Percentiles rank a stretch among this genome's conserved stretches.
phyloP scores from a whole-genome alignment of 2,888 invertebrate species.

The Cephus sareptanus region DNA sequence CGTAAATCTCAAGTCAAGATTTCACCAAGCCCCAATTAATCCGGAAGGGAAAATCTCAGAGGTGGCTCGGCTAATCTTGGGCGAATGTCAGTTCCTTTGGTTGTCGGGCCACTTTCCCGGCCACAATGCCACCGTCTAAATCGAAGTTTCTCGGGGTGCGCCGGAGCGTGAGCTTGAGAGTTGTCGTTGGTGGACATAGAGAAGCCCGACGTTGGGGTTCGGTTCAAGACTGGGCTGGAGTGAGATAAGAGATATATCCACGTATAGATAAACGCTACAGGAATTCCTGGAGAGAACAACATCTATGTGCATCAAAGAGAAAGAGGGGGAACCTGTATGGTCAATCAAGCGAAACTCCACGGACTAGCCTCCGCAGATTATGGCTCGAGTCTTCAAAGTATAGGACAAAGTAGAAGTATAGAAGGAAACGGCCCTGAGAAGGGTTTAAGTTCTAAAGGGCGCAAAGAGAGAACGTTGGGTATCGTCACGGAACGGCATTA shows the following conservation, averaged over 20 bases:
- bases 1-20: conserved; percentile 7
- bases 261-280: not conserved
- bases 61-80: conserved; percentile 10
- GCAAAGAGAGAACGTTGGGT: conserved; percentile 6
- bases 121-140: conserved; percentile 15
- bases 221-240: not conserved
- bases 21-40: conserved; percentile 12
- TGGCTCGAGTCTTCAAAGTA: not conserved
- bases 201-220: not conserved
- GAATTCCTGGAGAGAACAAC: not conserved
- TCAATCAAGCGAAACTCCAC: not conserved
- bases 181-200: not conserved
- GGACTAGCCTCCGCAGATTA: not conserved
- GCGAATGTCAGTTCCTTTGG: conserved; percentile 2
- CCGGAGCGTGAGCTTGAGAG: not conserved
- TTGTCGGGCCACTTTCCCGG: conserved; percentile 10
- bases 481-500: conserved; percentile 11
- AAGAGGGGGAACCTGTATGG: not conserved
- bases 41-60: conserved; percentile 8
- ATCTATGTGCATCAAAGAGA: not conserved
- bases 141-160: conserved; percentile 6
- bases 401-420: not conserved
- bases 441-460: conserved; percentile 11
- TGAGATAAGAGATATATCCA: not conserved
- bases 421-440: conserved; percentile 19